Base-by-base conservation (phyloP, 2,113 vertebrate genomes). In the Nycticebus coucang region DNA sequence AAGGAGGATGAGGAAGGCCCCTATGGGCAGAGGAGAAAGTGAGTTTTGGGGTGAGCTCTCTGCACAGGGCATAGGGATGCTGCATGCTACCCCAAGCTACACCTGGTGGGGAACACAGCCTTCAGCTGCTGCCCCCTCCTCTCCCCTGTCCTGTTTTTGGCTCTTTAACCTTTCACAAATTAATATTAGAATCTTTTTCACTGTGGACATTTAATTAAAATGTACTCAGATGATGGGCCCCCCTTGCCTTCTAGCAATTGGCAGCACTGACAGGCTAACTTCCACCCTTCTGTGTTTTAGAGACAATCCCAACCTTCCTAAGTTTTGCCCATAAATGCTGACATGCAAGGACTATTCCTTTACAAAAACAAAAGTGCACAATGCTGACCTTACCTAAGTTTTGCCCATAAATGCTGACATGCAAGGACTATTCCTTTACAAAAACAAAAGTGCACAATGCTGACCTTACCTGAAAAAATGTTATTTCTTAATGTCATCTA, bases 121-220 rank as follows among this genome's bases (percentile, higher is more conserved):
- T n/a, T 35, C 7, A 1, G 21, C 21, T 5, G 2, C 30, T 0
- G 7, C 28, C 30, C 30, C 55, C 0, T 7, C 37, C 4, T 3
- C 35, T 8, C 22, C 24, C 37, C 50, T 15, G 19, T 5, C 26
- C 2, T 12, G 2, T 6, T 19, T 45, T 62, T 72, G 85, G 13
- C 24, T 1, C 50, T 17, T 15, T 11, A 53, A 74, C 37, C 0
- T 28, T 71, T n/a, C 3, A 59, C 60, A 37, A n/a, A 19, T 71
- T 8, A 88, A 53, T 4, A 8, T 12, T 19, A n/a, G 9, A 9
- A 14, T 12, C 11, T 64, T 64, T 64, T 64, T 64, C 62, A 64
- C 11, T 4, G n/a, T 19, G 86, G 60, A 45, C n/a, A 14, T 55
- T 0, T 18, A 1, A 9, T 0, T 18, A 1, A 9, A 14, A 26